Conservation (phyloP, 2,113 vertebrate species). For the Fulmarus glacialis region DNA sequence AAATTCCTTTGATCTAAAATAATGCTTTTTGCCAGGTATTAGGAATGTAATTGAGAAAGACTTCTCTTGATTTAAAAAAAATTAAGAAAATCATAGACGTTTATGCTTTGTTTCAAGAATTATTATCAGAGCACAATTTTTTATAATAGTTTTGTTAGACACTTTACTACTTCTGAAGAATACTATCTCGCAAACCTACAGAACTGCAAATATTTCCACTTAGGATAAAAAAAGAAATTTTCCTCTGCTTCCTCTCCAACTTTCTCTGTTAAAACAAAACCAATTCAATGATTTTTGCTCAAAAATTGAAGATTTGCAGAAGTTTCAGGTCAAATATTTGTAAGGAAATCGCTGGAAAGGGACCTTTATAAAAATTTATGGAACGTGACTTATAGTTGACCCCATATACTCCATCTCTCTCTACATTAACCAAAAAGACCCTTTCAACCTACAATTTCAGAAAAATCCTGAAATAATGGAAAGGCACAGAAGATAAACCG, state of each 20-base stretch:
- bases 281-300: neutral
- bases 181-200: neutral
- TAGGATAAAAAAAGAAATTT: neutral
- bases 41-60: neutral
- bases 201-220: neutral
- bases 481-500: neutral
- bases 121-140: neutral
- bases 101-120: neutral
- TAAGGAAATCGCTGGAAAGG: neutral
- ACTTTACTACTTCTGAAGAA: neutral
- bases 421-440: neutral
- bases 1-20: neutral
- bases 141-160: neutral
- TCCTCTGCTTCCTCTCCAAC: neutral
- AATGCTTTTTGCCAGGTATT: neutral
- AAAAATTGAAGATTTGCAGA: neutral
- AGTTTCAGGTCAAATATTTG: neutral
- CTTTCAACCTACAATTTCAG: neutral
- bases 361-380: neutral
- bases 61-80: neutral
- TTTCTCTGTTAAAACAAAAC: neutral
- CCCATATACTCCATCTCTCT: neutral
- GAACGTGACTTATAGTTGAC: neutral
- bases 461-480: neutral
- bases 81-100: neutral